Evolutionary conservation across 2,888 invertebrate genomes (phyloP), one percentile per base, ranked within the genome.

Genomic region (Drosophila yooni): DNA sequence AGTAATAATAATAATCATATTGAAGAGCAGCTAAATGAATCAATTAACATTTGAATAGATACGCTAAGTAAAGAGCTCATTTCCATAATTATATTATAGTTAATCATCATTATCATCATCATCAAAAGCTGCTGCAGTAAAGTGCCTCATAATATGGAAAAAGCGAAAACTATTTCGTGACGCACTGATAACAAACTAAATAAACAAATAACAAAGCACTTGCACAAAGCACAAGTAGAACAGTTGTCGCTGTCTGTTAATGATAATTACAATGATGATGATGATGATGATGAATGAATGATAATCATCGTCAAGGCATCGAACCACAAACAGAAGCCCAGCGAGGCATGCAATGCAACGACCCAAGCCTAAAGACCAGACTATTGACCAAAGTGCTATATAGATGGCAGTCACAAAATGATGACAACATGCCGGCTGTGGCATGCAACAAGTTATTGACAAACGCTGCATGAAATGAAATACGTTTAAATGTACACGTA

Each of bases 401-500:
- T 29, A 13, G 58, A 27, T n/a, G 38, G 13, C 36, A 60, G 64
- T 34, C 52, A 50, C 51, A 50, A 38, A 58, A 58, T 46, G 65
- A 56, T 66, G 79, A 69, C 80, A 82, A 71, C 53, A 58, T 40
- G 57, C 38, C 56, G n/a, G n/a, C n/a, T 38, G 51, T 40, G 18
- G 64, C 81, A 65, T 77, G 83, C 81, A 83, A 83, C 81, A 83
- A 83, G 81, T 83, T 82, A 77, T 80, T 81, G 81, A 81, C 81
- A 83, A 74, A 81, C 63, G 70, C 71, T 56, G 73, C 68, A 51
- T 63, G 62, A 51, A 61, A 66, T 59, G 48, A 70, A 70, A 66
- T 67, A 68, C 60, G 50, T 33, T 11, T n/a, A 70, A 63, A 62
- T n/a, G 18, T 36, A 56, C 54, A 36, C 40, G 31, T 65, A 46